A percentile compares a stretch with the other conserved stretches of the same genome.
phyloP scores from a whole-genome alignment of 1,140 invertebrate genomes.

The Drosophila tani region DNA sequence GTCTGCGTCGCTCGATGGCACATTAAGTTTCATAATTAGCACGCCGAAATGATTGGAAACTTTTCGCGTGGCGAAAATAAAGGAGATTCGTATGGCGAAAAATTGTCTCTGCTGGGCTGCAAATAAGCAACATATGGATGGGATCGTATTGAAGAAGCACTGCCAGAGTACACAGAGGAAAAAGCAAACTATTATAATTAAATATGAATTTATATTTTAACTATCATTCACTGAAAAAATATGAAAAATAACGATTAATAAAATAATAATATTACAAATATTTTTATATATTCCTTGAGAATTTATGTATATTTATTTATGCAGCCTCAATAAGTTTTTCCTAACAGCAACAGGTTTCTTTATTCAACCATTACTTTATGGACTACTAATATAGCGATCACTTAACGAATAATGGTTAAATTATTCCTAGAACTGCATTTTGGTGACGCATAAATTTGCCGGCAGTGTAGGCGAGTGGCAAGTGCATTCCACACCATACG shows the following conservation, averaged over 20 bases:
- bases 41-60: conserved; percentile 74
- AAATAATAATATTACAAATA: no score
- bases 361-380: not conserved
- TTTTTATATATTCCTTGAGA: no score
- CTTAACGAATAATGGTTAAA: not conserved
- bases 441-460: no score
- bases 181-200: not conserved
- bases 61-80: conserved; percentile 42
- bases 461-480: conserved; percentile 46
- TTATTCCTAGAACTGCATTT: not conserved
- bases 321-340: no score
- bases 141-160: conserved; percentile 45
- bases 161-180: conserved; percentile 19
- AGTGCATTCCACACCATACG: conserved; percentile 59
- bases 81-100: conserved; percentile 37
- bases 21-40: conserved; percentile 83
- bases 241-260: no score
- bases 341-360: not conserved
- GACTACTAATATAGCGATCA: not conserved
- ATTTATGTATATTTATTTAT: not conserved
- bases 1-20: conserved; percentile 61
- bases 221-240: no score
- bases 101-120: conserved; percentile 50
- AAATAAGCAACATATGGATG: conserved; percentile 80
- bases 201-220: no score